A percentile compares a stretch with the other conserved stretches of the same genome.
phyloP scores from a whole-genome alignment of 2,113 vertebrate genomes.

The Prionailurus bengalensis region DNA sequence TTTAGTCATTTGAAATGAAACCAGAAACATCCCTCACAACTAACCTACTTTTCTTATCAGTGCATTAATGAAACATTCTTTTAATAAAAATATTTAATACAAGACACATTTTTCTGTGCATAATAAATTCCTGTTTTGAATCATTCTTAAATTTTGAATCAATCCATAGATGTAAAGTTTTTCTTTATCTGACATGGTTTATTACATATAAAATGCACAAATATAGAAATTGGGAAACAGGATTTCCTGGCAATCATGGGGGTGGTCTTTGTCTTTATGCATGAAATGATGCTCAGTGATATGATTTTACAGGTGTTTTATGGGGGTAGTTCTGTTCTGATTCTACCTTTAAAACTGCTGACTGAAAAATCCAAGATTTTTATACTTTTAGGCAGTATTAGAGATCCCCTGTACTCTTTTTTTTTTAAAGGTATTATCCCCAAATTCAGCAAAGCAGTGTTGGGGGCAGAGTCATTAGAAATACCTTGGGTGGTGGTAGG shows the following conservation, averaged over 20 bases:
- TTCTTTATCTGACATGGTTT: constrained; percentile 82
- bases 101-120: constrained; percentile 88
- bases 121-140: constrained; percentile 87
- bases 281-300: constrained; percentile 76
- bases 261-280: constrained; percentile 76
- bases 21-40: constrained; percentile 83
- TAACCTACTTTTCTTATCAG: constrained; percentile 86
- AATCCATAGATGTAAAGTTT: constrained; percentile 82
- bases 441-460: constrained; percentile 87
- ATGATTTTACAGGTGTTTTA: constrained; percentile 85
- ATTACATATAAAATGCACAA: constrained; percentile 89
- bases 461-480: constrained; percentile 87
- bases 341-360: constrained; percentile 86
- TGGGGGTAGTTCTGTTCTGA: constrained; percentile 81
- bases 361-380: constrained; percentile 84
- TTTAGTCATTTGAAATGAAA: constrained; percentile 86
- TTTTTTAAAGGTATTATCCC: constrained; percentile 84
- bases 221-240: constrained; percentile 87
- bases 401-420: constrained; percentile 84
- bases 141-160: constrained; percentile 87
- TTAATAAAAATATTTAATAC: constrained; percentile 91
- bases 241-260: constrained; percentile 80
- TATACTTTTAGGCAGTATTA: constrained; percentile 87
- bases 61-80: constrained; percentile 87
- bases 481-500: constrained; percentile 69